phyloP scores from a whole-genome alignment of 2,113 vertebrate species.

The Pelvicachromis taeniatus region DNA sequence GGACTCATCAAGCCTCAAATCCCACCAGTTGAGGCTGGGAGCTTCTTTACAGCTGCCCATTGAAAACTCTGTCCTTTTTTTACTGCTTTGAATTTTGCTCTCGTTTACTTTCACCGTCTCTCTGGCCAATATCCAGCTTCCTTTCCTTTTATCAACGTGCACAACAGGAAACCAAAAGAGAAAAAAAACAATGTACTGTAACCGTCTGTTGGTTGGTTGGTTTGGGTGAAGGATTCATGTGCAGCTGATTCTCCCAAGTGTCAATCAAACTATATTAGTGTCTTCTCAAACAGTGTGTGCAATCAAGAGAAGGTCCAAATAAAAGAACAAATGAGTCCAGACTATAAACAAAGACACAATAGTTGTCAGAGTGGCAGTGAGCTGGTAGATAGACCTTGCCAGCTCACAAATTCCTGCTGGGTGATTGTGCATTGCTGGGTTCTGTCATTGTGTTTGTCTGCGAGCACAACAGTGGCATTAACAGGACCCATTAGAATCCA shows the following conservation, averaged over 20 bases:
- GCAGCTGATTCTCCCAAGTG: background rate
- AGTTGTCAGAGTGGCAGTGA: background rate
- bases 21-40: slow-evolving; percentile 53
- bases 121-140: slow-evolving; percentile 7
- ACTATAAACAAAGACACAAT: background rate
- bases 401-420: slow-evolving; percentile 30
- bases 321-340: background rate
- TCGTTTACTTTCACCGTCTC: slow-evolving; percentile 23
- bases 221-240: background rate
- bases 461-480: slow-evolving; percentile 24
- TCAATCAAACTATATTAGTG: background rate
- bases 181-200: background rate
- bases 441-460: slow-evolving; percentile 32
- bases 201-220: background rate
- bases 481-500: slow-evolving; percentile 43
- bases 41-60: slow-evolving; percentile 33
- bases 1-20: slow-evolving; percentile 55
- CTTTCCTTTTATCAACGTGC: background rate
- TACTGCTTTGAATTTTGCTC: slow-evolving; percentile 34
- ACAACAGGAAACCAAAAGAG: background rate
- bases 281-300: background rate
- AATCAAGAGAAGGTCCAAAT: background rate
- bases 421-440: background rate
- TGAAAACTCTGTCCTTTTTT: slow-evolving; percentile 28
- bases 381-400: background rate